Conservation (phyloP, 2,113 vertebrate species). For the Delphinus delphis region DNA sequence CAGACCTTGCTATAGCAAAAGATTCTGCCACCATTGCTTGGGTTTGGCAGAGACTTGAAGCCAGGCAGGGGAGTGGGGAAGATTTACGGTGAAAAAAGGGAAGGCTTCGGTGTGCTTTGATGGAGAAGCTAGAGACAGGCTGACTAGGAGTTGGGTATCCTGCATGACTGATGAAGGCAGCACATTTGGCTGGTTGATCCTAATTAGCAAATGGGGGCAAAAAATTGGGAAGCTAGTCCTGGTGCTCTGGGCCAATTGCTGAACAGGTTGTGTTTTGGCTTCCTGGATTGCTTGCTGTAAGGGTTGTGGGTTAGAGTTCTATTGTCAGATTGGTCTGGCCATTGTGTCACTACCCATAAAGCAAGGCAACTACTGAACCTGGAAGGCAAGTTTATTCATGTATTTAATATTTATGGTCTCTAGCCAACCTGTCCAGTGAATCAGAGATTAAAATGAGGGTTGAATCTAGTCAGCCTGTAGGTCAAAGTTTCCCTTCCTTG, state of each 20-base stretch:
- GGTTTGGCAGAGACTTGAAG: background rate
- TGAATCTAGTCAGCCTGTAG: background rate
- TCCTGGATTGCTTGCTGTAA: background rate
- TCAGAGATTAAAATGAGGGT: background rate
- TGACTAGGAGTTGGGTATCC: background rate
- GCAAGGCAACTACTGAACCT: background rate
- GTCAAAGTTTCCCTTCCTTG: background rate
- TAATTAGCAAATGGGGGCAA: background rate
- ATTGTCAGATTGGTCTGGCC: background rate
- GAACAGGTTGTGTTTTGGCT: background rate
- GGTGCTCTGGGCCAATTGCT: background rate
- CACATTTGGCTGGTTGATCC: background rate
- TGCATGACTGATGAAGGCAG: background rate
- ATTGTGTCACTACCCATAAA: background rate
- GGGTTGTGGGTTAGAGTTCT: background rate
- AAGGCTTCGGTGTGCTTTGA: background rate
- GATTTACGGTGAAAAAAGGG: background rate
- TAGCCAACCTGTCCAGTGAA: constrained; percentile 3
- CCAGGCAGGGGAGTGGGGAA: background rate
- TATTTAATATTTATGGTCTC: background rate
- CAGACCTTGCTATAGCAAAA: background rate
- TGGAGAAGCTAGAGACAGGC: background rate
- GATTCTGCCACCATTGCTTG: background rate
- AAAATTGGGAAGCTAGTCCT: background rate
- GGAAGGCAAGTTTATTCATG: constrained; percentile 7